These are phyloP conservation scores for Eilema griseolum DNA, from an alignment of 2,888 invertebrate genomes.

Conservation along the genomic window DNA sequence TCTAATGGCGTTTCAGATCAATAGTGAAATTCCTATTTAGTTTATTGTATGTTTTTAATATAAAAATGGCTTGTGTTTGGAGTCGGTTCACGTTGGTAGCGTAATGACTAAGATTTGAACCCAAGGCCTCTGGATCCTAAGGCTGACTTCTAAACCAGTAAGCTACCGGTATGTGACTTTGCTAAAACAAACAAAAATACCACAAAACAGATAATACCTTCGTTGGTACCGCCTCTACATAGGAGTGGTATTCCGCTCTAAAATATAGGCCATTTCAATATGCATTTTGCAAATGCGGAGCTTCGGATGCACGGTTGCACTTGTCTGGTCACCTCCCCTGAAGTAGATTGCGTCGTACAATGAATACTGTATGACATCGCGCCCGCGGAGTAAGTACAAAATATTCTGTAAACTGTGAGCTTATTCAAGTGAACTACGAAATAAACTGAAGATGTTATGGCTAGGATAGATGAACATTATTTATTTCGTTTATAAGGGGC, in stretches of 20 bases:
- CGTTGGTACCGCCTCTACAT: not conserved
- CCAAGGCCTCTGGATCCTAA: no score
- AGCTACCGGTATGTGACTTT: no score
- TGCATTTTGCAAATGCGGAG: constrained; percentile 39
- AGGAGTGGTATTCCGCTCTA: not conserved
- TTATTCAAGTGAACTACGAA: not conserved
- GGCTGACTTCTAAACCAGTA: no score
- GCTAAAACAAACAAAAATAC: not conserved
- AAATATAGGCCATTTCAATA: constrained; percentile 22
- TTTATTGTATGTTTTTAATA: no score
- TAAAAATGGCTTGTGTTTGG: no score
- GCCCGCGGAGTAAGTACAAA: constrained; percentile 1
- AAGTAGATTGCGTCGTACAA: constrained; percentile 59
- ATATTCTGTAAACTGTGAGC: not conserved
- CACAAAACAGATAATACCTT: not conserved
- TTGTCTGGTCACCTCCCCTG: constrained; percentile 37
- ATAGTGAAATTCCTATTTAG: no score
- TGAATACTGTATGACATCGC: constrained; percentile 58
- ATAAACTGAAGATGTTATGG: not conserved
- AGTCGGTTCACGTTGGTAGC: no score
- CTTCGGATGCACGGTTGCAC: constrained; percentile 53
- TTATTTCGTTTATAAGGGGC: no score
- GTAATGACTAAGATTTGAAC: no score
- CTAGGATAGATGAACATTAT: no score
- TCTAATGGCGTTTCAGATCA: no score